Evolutionary conservation across 2,888 invertebrate species (phyloP).

Genomic region (Busseola fusca): DNA sequence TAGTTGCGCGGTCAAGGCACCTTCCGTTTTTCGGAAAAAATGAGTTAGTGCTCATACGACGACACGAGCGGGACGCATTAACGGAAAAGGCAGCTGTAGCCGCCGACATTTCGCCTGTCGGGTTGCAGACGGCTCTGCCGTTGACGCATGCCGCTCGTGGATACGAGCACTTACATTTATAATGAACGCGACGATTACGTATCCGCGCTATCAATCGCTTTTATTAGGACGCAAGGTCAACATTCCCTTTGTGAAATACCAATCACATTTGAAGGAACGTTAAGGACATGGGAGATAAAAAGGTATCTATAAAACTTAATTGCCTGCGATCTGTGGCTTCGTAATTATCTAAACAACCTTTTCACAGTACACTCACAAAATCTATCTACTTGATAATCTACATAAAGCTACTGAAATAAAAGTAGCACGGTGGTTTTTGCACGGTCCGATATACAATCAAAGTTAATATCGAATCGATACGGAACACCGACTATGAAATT

Average conservation of each 20-base stretch:
- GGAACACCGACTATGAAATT: conserved; percentile 42
- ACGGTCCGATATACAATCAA: conserved; percentile 39
- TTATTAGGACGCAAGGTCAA: too few species aligned
- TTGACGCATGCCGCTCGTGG: not conserved
- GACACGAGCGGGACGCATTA: not conserved
- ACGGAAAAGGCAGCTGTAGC: not conserved
- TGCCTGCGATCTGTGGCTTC: not conserved
- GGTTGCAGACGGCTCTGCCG: not conserved
- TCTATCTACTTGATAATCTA: conserved; percentile 3
- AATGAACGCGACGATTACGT: not conserved
- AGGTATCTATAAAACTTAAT: not conserved
- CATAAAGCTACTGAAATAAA: not conserved
- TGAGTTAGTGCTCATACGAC: too few species aligned
- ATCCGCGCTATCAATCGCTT: not conserved
- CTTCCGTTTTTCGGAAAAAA: not conserved
- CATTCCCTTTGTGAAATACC: not conserved
- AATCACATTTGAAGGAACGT: not conserved
- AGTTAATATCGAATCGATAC: conserved; percentile 39
- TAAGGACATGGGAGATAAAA: not conserved
- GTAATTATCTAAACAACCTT: not conserved
- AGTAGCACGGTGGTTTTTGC: conserved; percentile 11
- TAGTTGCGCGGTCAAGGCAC: too few species aligned
- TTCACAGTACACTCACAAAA: not conserved
- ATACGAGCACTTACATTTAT: not conserved
- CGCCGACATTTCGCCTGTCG: not conserved